Conservation (phyloP, 2,113 vertebrate species). For the Nothocercus nigrocapillus region DNA sequence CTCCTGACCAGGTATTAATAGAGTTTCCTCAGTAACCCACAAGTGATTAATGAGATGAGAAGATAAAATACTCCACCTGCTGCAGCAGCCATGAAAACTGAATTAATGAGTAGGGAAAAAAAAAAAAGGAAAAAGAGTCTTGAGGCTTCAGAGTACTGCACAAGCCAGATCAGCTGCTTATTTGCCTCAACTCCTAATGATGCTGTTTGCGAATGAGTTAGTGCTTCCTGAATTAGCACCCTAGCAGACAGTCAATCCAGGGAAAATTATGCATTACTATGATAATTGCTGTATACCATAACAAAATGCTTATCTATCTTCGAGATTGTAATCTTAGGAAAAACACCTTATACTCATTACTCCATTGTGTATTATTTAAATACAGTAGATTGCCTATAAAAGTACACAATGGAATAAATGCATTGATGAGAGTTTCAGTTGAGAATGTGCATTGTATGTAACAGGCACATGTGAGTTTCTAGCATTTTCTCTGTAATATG, state of each 20-base stretch:
- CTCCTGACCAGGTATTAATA: constrained; percentile 74
- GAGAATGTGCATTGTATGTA: background rate
- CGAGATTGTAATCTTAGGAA: constrained; percentile 21
- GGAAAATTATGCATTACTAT: constrained; percentile 52
- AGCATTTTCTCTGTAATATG: background rate
- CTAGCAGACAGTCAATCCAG: constrained; percentile 52
- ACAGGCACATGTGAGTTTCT: background rate
- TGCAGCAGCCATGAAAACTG: constrained; percentile 64
- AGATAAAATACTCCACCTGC: constrained; percentile 77
- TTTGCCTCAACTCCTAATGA: constrained; percentile 66
- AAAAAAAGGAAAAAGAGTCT: background rate
- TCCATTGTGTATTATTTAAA: constrained; percentile 18
- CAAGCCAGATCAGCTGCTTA: constrained; percentile 49
- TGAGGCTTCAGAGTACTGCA: constrained; percentile 23
- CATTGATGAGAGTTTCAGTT: background rate
- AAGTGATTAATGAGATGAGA: constrained; percentile 79
- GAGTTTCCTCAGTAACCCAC: constrained; percentile 66
- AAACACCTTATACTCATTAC: constrained; percentile 36
- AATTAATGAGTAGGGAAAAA: constrained; percentile 68
- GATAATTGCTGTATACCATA: constrained; percentile 46
- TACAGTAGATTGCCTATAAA: constrained; percentile 47
- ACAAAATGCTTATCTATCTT: constrained; percentile 42
- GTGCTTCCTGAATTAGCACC: constrained; percentile 56
- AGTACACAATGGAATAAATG: constrained; percentile 12
- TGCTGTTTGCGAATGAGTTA: constrained; percentile 45